Percentiles rank a stretch among this genome's conserved stretches.
Evolutionary conservation across 1,140 invertebrate species (phyloP).

Genomic region (Cydia splendana): DNA sequence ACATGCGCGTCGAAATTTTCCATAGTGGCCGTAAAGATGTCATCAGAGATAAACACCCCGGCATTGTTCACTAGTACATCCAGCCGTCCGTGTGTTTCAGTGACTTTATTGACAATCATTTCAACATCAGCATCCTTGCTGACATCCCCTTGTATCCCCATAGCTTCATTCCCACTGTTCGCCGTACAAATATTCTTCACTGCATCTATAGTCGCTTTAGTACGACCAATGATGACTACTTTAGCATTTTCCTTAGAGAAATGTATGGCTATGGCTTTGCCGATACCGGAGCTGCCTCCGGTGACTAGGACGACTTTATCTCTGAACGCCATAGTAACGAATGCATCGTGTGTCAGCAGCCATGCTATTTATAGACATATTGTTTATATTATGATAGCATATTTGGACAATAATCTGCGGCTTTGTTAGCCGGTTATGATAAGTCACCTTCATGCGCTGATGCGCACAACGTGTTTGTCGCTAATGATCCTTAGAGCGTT

Average conservation of each 20-base stretch:
- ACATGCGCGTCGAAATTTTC: constrained; percentile 84
- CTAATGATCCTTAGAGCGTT: too few relatives aligned
- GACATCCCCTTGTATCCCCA: constrained; percentile 77
- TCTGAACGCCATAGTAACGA: constrained; percentile 26
- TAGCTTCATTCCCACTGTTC: constrained; percentile 19
- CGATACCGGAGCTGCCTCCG: constrained; percentile 25
- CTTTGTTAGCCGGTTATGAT: not conserved
- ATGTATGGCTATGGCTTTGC: constrained; percentile 30
- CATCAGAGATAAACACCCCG: constrained; percentile 83
- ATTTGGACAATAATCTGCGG: not conserved
- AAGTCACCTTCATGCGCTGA: not conserved
- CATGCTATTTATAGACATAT: not conserved
- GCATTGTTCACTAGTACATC: constrained; percentile 86
- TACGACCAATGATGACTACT: constrained; percentile 24
- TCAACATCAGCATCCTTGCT: constrained; percentile 81
- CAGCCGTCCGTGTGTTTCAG: constrained; percentile 65
- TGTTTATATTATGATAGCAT: not conserved
- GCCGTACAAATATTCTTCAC: not conserved
- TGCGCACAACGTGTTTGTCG: too few relatives aligned
- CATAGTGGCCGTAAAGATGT: constrained; percentile 84
- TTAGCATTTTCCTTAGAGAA: constrained; percentile 31
- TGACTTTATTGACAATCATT: constrained; percentile 78
- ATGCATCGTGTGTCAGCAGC: not conserved
- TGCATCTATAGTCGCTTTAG: constrained; percentile 9
- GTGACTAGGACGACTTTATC: constrained; percentile 28